Evolutionary conservation across 1,140 invertebrate genomes (phyloP).

Genomic region (Drosophila mauritiana): DNA sequence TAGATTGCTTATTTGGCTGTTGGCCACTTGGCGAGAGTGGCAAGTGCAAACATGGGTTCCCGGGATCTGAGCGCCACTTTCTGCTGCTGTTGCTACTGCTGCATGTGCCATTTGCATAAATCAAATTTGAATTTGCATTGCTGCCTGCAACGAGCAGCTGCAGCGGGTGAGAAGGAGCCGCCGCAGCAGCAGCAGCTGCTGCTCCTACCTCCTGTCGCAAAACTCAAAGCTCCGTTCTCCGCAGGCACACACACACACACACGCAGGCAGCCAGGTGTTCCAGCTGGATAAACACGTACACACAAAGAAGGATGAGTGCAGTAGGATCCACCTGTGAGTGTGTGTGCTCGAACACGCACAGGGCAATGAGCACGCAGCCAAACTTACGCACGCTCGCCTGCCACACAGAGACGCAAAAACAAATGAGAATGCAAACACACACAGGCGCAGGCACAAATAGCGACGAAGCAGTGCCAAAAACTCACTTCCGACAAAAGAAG

Average conservation of each 20-base stretch:
- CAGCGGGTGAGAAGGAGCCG: conserved; percentile 18
- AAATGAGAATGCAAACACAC: neutral
- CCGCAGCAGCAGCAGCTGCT: conserved; percentile 24
- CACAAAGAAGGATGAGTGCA: neutral
- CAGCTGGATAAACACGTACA: conserved; percentile 48
- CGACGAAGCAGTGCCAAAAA: conserved; percentile 17
- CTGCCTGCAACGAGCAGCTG: conserved; percentile 50
- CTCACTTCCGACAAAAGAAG: conserved; percentile 45
- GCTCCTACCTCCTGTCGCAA: neutral
- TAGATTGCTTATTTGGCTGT: conserved; percentile 63
- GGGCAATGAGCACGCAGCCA: conserved; percentile 61
- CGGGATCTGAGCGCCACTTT: conserved; percentile 1
- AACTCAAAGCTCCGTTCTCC: conserved; percentile 8
- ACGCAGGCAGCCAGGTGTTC: conserved; percentile 2
- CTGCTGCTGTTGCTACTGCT: conserved; percentile 12
- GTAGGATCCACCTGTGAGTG: neutral
- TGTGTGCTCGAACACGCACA: conserved; percentile 60
- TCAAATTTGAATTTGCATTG: conserved; percentile 82
- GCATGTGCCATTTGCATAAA: conserved; percentile 78
- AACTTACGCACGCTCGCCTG: conserved; percentile 60
- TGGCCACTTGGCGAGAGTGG: conserved; percentile 49
- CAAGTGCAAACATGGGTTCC: conserved; percentile 53
- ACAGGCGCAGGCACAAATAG: conserved; percentile 15
- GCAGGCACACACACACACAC: conserved; percentile 1
- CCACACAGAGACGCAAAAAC: conserved; percentile 10